Conservation (phyloP, 2,113 vertebrate genomes). For the Albula goreensis region DNA sequence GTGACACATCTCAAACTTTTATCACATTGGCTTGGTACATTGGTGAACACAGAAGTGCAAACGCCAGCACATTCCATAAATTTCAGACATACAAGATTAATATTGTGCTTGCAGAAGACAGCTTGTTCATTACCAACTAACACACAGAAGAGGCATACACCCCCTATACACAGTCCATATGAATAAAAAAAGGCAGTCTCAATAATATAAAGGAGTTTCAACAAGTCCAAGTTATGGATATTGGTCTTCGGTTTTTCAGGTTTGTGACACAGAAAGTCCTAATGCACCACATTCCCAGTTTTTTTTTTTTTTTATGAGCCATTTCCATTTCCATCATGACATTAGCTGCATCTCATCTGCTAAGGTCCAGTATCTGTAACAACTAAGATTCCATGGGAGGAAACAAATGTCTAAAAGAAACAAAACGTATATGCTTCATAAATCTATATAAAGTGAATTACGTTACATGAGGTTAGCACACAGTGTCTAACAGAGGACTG, state of each 20-base stretch:
- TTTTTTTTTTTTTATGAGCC: no score
- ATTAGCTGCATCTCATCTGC: not conserved
- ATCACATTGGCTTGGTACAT: not conserved
- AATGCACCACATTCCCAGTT: not conserved
- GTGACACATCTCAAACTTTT: not conserved
- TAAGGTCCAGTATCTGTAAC: not conserved
- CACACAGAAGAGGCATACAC: not conserved
- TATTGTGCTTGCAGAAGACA: not conserved
- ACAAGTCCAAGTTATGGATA: not conserved
- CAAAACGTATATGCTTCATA: not conserved
- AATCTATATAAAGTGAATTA: slow-evolving; percentile 17
- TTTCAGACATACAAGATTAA: not conserved
- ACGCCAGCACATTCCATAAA: not conserved
- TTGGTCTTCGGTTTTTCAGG: not conserved
- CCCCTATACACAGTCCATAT: not conserved
- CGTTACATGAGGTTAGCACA: slow-evolving; percentile 42
- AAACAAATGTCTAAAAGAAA: not conserved
- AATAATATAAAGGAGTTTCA: not conserved
- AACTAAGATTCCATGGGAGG: not conserved
- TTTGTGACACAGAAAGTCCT: not conserved
- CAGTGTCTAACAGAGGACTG: slow-evolving; percentile 65
- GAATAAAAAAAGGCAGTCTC: not conserved
- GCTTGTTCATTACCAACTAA: not conserved
- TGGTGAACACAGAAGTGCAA: not conserved
- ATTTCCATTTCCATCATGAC: not conserved